phyloP scores from a whole-genome alignment of 2,888 invertebrate genomes.

The Kuschelorhynchus macadamiae region DNA sequence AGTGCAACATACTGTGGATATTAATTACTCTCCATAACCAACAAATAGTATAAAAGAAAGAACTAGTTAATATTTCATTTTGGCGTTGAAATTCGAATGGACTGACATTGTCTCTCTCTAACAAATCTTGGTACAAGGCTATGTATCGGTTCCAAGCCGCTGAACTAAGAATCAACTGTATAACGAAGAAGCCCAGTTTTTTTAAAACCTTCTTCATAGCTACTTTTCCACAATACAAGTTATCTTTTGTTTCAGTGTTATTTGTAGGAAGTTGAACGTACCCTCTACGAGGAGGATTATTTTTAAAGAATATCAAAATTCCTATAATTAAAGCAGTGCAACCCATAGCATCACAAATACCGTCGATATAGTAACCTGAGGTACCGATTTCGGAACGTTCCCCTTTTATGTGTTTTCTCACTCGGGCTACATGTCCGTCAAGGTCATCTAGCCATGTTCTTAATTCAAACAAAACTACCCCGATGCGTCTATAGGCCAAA shows the following conservation, averaged over 20 bases:
- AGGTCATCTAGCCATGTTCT: conserved; percentile 88
- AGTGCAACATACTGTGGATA: conserved; percentile 83
- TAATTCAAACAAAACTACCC: conserved; percentile 83
- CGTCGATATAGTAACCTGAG: conserved; percentile 86
- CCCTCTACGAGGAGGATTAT: conserved; percentile 81
- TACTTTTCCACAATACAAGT: conserved; percentile 76
- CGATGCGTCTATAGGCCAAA: conserved; percentile 79
- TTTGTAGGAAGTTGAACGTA: conserved; percentile 78
- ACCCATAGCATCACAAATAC: conserved; percentile 85
- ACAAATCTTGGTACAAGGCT: conserved; percentile 81
- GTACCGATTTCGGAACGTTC: conserved; percentile 87
- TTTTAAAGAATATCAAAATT: conserved; percentile 77
- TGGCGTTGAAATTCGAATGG: conserved; percentile 72
- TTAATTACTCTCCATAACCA: conserved; percentile 85
- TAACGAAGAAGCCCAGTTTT: conserved; percentile 77
- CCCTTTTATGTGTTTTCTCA: conserved; percentile 80
- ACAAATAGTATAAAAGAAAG: conserved; percentile 80
- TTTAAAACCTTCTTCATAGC: conserved; percentile 77
- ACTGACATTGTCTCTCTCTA: conserved; percentile 76
- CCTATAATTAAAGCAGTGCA: conserved; percentile 81
- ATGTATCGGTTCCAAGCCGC: conserved; percentile 89
- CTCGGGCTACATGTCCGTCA: conserved; percentile 89
- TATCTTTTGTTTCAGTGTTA: conserved; percentile 70
- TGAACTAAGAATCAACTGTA: conserved; percentile 82
- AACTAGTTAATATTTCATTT: conserved; percentile 78